phyloP scores from a whole-genome alignment of 2,113 vertebrate species.

The Lutjanus erythropterus region DNA sequence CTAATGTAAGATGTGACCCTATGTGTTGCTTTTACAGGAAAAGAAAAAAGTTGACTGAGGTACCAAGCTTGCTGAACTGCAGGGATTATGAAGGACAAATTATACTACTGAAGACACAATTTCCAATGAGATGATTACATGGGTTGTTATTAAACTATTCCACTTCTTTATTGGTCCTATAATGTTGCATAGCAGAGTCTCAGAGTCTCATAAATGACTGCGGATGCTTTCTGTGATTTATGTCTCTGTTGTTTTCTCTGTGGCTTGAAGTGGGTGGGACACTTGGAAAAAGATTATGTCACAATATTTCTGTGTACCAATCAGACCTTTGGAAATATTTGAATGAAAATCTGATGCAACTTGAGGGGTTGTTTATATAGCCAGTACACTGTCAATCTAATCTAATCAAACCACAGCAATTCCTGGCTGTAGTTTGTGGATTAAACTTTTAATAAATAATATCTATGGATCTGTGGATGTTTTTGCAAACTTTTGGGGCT shows the following conservation, averaged over 20 bases:
- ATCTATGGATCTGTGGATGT: not conserved
- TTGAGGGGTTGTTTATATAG: not conserved
- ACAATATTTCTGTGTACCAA: too few species aligned
- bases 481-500: not conserved
- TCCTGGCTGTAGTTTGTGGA: too few species aligned
- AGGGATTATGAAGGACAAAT: too few species aligned
- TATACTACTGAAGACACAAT: not conserved
- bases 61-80: too few species aligned
- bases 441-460: not conserved
- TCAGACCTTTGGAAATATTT: not conserved
- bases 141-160: not conserved
- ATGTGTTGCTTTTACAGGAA: too few species aligned
- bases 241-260: not conserved
- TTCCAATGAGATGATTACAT: not conserved
- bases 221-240: slow-evolving; percentile 1
- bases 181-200: not conserved
- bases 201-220: not conserved
- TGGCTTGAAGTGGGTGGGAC: not conserved
- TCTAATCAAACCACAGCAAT: too few species aligned
- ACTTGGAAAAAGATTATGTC: not conserved
- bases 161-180: not conserved
- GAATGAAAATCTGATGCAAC: not conserved
- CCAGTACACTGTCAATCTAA: too few species aligned
- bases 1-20: too few species aligned
- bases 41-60: too few species aligned